Evolutionary conservation across 2,888 invertebrate genomes (phyloP).

Genomic region (Kryphioiulus occultus): DNA sequence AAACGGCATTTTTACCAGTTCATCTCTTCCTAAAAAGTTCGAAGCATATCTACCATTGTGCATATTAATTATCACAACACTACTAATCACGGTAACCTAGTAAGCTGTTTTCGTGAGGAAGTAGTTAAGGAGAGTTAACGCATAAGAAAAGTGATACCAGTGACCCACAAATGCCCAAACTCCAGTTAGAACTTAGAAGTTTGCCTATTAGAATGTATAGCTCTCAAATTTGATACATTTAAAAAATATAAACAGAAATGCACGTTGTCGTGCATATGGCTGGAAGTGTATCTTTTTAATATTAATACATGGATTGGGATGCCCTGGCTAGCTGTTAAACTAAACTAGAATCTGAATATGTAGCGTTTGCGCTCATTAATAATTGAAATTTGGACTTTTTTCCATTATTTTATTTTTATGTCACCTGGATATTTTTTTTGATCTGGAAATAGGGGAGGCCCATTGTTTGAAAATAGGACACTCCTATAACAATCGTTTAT

Average conservation of each 20-base stretch:
- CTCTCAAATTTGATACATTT: not conserved
- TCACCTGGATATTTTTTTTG: not conserved
- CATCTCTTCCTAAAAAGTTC: not conserved
- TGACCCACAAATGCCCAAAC: not conserved
- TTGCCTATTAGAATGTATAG: not conserved
- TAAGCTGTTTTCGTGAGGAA: not conserved
- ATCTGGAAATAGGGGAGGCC: conserved; percentile 9
- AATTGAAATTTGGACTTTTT: not conserved
- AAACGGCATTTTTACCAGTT: not conserved
- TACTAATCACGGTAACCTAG: conserved; percentile 11
- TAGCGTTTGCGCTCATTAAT: not conserved
- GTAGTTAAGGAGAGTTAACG: not conserved
- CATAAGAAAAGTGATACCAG: not conserved
- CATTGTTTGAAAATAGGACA: not conserved
- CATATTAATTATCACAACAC: not conserved
- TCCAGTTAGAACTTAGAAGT: not conserved
- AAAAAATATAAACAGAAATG: no score
- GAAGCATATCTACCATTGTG: not conserved
- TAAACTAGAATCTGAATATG: conserved; percentile 35
- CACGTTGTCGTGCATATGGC: no score
- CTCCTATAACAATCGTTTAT: not conserved
- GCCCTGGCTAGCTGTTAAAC: not conserved
- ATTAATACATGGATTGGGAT: conserved; percentile 26
- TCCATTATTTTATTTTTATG: conserved; percentile 28
- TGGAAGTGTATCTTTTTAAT: not conserved